A percentile compares a stretch with the other conserved stretches of the same genome.
These are phyloP conservation scores for Stenichneumon culpator DNA, from an alignment of 2,888 invertebrate genomes.

Conservation along the genomic window DNA sequence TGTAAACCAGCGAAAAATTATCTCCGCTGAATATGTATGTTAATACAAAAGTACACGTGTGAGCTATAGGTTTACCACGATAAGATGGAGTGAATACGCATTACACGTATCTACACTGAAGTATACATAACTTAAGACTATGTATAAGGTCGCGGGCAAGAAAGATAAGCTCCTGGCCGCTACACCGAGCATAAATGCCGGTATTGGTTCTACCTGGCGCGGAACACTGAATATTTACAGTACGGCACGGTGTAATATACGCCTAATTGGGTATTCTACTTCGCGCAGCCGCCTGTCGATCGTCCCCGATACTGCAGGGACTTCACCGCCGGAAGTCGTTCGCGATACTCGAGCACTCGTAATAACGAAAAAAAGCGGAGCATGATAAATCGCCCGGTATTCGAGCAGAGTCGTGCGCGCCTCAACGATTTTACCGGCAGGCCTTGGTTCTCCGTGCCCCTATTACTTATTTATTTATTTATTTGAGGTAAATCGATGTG, in stretches of 20 bases:
- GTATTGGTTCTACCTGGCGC: conserved; percentile 31
- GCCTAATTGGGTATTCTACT: conserved; percentile 82
- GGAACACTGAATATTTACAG: conserved; percentile 24
- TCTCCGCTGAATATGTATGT: conserved; percentile 26
- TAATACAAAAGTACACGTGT: conserved; percentile 9
- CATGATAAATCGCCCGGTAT: conserved; percentile 76
- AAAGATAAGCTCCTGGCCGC: conserved; percentile 56
- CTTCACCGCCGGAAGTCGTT: conserved; percentile 81
- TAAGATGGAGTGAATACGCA: conserved; percentile 14
- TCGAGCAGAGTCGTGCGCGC: no score
- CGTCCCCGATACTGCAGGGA: conserved; percentile 77
- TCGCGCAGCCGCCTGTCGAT: conserved; percentile 81
- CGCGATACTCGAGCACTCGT: conserved; percentile 76
- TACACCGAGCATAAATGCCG: conserved; percentile 52
- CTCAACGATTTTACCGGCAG: no score
- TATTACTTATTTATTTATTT: no score
- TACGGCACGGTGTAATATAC: conserved; percentile 18
- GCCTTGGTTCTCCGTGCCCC: no score
- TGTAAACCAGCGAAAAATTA: conserved; percentile 41
- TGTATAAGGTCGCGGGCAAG: conserved; percentile 39
- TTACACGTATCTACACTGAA: conserved; percentile 7
- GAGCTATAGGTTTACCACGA: conserved; percentile 35
- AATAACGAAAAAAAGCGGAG: conserved; percentile 79
- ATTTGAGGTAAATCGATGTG: no score
- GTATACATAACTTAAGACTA: conserved; percentile 4